These are phyloP conservation scores for Dreissena polymorpha DNA, from an alignment of 1,140 invertebrate genomes.

Conservation along the genomic window DNA sequence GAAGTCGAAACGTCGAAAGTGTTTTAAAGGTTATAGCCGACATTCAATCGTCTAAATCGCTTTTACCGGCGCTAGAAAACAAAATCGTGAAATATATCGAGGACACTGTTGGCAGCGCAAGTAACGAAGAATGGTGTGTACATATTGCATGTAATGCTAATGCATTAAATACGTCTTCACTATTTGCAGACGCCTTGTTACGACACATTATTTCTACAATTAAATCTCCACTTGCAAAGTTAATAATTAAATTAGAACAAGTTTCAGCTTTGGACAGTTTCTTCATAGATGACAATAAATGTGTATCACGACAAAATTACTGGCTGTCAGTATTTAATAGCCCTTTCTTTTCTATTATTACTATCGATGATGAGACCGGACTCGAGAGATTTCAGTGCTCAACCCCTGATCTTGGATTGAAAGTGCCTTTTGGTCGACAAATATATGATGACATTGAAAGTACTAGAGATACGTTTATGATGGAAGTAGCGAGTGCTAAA, in stretches of 20 bases:
- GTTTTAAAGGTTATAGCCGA: constrained; percentile 47
- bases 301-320: neutral
- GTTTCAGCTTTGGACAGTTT: constrained; percentile 17
- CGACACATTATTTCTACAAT: neutral
- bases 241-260: constrained; percentile 21
- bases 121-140: constrained; percentile 31
- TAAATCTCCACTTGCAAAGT: constrained; percentile 25
- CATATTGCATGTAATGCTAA: constrained; percentile 36
- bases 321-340: neutral
- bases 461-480: constrained; percentile 19
- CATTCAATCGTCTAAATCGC: constrained; percentile 12
- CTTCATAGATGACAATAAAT: neutral
- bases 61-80: constrained; percentile 47
- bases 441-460: constrained; percentile 30
- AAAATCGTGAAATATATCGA: constrained; percentile 17
- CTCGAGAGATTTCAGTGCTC: constrained; percentile 41
- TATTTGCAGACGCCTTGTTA: constrained; percentile 34
- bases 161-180: constrained; percentile 21
- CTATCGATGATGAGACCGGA: constrained; percentile 14
- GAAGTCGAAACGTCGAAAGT: constrained; percentile 43
- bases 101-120: neutral
- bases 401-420: constrained; percentile 12
- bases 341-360: constrained; percentile 6
- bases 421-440: constrained; percentile 15
- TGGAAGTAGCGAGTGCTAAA: constrained; percentile 4